Base-by-base conservation (phyloP, 2,888 invertebrate species). In the Caenorhabditis becei region DNA sequence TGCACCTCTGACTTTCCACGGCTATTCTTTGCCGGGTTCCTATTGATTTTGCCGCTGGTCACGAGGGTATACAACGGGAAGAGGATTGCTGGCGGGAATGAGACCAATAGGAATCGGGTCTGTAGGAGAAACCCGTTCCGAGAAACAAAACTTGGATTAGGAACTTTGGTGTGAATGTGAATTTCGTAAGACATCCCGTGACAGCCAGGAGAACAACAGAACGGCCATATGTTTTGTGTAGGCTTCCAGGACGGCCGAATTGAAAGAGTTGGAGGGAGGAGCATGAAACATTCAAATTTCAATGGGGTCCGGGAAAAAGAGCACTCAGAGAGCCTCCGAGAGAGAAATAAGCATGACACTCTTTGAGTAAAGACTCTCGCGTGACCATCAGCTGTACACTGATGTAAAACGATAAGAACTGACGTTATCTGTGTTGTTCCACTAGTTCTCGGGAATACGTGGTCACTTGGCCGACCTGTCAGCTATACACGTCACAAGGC, bases 21-120 rank as follows among this genome's bases (percentile, higher is more conserved):
- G 37, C 53, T 51, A 24, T 62, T 47, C 32, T 47, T 51, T n/a
- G 51, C 28, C 26, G 66, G 54, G 37, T 37, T n/a, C 26, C 62
- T 75, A 75, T 75, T 61, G 75, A 75, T 75, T 75, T 66, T 54
- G 37, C 10, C 66, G 74, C 35, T 26, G 51, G 75, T 75, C 75
- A 75, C 75, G 75, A 59, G 74, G 26, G 54, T 54, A 62, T 54
- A 71, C 54, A 54, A 51, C 49, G 59, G 65, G 47, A 74, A 66
- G 65, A 54, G 62, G 54, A 75, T 66, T 23, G 59, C 18, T 14
- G 26, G 11, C 66, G 53, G 66, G 32, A 61, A n/a, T 16, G 59
- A 59, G 66, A 41, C 32, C 63, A 54, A 63, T 63, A 53, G 14
- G 35, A 47, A 70, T 61, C 61, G 41, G 41, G 51, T 44, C 23